These are phyloP conservation scores for Anoplius nigerrimus DNA, from an alignment of 2,888 invertebrate genomes.

Conservation along the genomic window DNA sequence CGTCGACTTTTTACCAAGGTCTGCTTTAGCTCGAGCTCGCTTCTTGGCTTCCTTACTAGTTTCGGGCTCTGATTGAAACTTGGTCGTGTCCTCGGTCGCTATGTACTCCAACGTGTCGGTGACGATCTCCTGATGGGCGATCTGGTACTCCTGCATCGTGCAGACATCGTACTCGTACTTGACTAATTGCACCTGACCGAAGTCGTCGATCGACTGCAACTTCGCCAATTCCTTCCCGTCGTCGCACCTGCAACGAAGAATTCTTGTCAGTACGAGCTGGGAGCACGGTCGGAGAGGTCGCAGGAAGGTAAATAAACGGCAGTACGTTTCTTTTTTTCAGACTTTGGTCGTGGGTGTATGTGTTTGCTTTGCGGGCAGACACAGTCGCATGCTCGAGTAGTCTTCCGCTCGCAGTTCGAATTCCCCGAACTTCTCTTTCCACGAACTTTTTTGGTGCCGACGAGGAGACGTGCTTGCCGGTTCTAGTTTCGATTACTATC, in stretches of 20 bases:
- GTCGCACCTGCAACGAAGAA: slow-evolving; percentile 45
- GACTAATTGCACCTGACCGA: slow-evolving; percentile 40
- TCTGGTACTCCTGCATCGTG: slow-evolving; percentile 39
- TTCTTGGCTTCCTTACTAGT: neutral
- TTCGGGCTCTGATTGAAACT: neutral
- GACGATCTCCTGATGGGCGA: slow-evolving; percentile 43
- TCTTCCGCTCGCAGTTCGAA: too few relatives aligned
- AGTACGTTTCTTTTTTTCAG: neutral
- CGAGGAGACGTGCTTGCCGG: too few relatives aligned
- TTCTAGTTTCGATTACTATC: too few relatives aligned
- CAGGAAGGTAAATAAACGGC: neutral
- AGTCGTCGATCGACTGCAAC: slow-evolving; percentile 27
- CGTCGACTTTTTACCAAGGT: slow-evolving; percentile 21
- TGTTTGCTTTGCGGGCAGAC: too few relatives aligned
- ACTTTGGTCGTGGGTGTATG: too few relatives aligned
- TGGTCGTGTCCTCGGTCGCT: slow-evolving; percentile 13
- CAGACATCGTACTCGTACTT: slow-evolving; percentile 39
- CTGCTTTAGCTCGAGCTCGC: neutral
- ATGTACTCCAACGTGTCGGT: slow-evolving; percentile 31
- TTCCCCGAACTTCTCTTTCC: neutral
- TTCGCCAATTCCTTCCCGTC: slow-evolving; percentile 31
- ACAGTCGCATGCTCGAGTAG: too few relatives aligned
- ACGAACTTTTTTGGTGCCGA: too few relatives aligned
- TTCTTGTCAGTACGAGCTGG: slow-evolving; percentile 7
- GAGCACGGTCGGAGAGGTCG: neutral